Evolutionary conservation across 2,888 invertebrate species (phyloP).

Genomic region (Xestia c-nigrum): DNA sequence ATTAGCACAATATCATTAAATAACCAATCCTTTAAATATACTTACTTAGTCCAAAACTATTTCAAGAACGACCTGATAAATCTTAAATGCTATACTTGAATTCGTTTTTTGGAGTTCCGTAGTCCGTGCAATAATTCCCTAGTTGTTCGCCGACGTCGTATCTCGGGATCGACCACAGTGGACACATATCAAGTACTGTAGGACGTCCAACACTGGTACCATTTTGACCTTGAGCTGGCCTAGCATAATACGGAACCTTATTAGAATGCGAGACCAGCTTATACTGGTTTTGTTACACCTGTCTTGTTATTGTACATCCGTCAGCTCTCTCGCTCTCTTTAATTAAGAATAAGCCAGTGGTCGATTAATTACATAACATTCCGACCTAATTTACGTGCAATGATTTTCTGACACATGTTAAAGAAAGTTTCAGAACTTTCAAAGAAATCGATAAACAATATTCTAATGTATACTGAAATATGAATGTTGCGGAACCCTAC

Average conservation of each 20-base stretch:
- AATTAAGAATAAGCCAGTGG: neutral
- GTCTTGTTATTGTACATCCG: neutral
- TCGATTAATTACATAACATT: neutral
- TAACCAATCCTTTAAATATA: conserved; percentile 53
- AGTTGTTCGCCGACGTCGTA: no score
- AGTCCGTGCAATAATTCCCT: neutral
- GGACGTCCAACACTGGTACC: neutral
- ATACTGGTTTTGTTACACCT: neutral
- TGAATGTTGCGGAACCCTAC: conserved; percentile 16
- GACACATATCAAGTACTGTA: neutral
- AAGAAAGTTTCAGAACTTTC: neutral
- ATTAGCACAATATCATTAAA: conserved; percentile 55
- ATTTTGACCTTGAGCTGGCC: neutral
- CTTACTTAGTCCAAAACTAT: conserved; percentile 50
- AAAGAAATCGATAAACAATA: neutral
- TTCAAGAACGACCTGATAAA: conserved; percentile 45
- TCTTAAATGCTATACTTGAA: conserved; percentile 39
- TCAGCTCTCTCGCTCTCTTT: neutral
- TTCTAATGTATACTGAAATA: neutral
- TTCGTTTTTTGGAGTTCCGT: conserved; percentile 29
- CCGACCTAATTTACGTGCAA: neutral
- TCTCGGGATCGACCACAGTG: neutral
- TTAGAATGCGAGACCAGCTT: neutral
- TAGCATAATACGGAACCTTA: neutral
- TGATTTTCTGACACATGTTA: neutral